Base-by-base conservation (phyloP, 2,113 vertebrate genomes). In the Oplegnathus fasciatus region DNA sequence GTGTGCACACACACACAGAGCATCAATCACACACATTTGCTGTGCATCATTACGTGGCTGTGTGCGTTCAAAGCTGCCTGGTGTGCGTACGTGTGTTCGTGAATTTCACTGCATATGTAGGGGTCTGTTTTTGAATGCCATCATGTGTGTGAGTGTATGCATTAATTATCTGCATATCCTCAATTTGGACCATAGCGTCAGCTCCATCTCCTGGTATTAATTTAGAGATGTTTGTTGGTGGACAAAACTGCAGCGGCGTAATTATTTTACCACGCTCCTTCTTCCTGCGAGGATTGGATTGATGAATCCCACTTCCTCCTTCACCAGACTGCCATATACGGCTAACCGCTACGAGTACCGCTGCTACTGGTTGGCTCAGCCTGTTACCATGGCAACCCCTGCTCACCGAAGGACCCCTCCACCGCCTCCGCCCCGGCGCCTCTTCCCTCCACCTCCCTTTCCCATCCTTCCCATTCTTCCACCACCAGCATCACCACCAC, bases 381-480 rank as follows among this genome's bases (percentile, higher is more conserved):
- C 74, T 88, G 94, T 95, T 93, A 87, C 93, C 86, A 92, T 92
- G 93, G 83, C 82, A 93, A 95, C 91, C 84, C 42, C 75, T 80
- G 75, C 86, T 91, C 89, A 92, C 86, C 40, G 66, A 90, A 88
- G 70, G 74, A 88, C 60, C 76, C 87, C 84, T 57, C 80, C 54
- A 1, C 90, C 71, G 30, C 88, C 86, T 88, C 85, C 77, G 30
- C 84, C 86, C 46, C 75, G n/a, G 58, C 58, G 8, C 69, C 62
- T 61, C 75, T 82, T 86, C 37, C 64, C 80, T 86, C 80, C 76
- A 55, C 86, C 89, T 84, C 88, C 58, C 54, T 87, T 60, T 90
- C 86, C 86, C 86, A 88, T 86, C 85, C 64, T 81, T 87, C 66
- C 82, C 86, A 89, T 92, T 91, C 90, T 84, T 86, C 61, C 83